These are phyloP conservation scores for Haliaeetus leucogaster DNA, from an alignment of 2,113 vertebrate species.

Conservation along the genomic window DNA sequence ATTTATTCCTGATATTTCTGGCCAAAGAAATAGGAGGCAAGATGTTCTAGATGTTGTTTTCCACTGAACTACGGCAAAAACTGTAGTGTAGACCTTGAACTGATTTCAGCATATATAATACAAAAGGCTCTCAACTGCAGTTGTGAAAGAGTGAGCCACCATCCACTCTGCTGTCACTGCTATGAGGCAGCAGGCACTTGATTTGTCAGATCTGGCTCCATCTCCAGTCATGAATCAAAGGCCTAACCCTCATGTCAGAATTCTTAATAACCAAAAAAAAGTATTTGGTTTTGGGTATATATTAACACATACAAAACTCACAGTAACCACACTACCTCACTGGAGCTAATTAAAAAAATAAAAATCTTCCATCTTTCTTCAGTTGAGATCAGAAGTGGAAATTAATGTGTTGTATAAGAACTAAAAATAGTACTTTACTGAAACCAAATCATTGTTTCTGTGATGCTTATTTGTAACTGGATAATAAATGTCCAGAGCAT, in stretches of 20 bases:
- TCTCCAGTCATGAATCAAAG: background rate
- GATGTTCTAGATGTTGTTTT: background rate
- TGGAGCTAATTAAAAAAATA: background rate
- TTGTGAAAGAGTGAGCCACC: background rate
- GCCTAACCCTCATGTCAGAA: background rate
- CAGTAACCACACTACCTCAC: background rate
- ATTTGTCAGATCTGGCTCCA: background rate
- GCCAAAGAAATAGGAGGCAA: background rate
- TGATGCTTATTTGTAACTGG: background rate
- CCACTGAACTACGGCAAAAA: background rate
- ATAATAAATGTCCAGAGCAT: background rate
- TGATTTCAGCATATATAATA: background rate
- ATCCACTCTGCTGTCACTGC: background rate
- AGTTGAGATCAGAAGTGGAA: background rate
- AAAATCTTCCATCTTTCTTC: background rate
- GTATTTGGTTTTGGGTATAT: background rate
- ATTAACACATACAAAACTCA: background rate
- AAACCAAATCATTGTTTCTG: background rate
- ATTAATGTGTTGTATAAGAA: background rate
- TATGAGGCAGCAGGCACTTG: background rate
- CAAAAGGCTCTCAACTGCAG: background rate
- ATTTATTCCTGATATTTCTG: background rate
- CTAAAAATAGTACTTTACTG: background rate
- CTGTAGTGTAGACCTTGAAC: background rate
- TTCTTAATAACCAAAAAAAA: background rate